Evolutionary conservation across 2,888 invertebrate genomes (phyloP).

Genomic region (Pegoplata infirma): DNA sequence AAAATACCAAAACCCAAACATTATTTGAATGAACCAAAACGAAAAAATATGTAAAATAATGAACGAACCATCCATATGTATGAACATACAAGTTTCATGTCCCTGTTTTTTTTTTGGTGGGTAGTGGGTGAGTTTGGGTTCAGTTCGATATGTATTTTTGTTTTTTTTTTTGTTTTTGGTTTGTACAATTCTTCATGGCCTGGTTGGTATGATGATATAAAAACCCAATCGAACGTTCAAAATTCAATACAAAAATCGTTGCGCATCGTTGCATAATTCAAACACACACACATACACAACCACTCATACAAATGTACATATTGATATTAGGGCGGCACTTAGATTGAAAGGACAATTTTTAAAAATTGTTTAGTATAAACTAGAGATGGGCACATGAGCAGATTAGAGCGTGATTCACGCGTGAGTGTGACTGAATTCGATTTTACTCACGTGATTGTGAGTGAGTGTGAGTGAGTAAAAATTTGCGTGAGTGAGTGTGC

Average conservation of each 20-base stretch:
- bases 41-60: conserved; percentile 30
- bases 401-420: too few relatives aligned
- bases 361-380: too few relatives aligned
- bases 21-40: conserved; percentile 22
- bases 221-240: conserved; percentile 65
- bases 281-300: conserved; percentile 24
- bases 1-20: conserved; percentile 13
- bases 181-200: conserved; percentile 58
- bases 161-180: conserved; percentile 42
- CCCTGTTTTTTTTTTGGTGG: conserved; percentile 10
- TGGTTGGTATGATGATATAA: conserved; percentile 58
- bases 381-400: too few relatives aligned
- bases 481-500: too few relatives aligned
- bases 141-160: conserved; percentile 35
- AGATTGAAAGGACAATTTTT: too few relatives aligned
- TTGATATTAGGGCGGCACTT: too few relatives aligned
- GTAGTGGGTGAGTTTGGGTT: conserved; percentile 3
- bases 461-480: too few relatives aligned
- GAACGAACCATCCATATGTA: conserved; percentile 21
- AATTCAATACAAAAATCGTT: conserved; percentile 66
- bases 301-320: background rate
- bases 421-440: too few relatives aligned
- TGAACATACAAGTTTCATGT: conserved; percentile 16
- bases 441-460: too few relatives aligned
- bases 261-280: conserved; percentile 61